These are phyloP conservation scores for Carposina sasakii DNA, from an alignment of 1,140 invertebrate genomes.

Conservation along the genomic window DNA sequence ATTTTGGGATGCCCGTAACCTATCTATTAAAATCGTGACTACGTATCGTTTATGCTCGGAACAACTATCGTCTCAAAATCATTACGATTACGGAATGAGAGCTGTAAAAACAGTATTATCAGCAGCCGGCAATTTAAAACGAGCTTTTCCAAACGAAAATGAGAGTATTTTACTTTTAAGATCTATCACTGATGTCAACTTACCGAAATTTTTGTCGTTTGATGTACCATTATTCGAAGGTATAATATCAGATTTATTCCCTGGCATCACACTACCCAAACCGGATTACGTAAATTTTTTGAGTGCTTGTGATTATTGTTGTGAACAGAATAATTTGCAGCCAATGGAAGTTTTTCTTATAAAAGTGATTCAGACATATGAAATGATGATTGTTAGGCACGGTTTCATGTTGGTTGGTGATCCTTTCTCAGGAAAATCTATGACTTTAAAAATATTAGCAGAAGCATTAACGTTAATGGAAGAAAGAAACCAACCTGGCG, in stretches of 20 bases:
- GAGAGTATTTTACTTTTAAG: slow-evolving; percentile 85
- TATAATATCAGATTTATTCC: slow-evolving; percentile 94
- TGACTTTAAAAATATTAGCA: slow-evolving; percentile 82
- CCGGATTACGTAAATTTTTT: slow-evolving; percentile 82
- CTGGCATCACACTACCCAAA: slow-evolving; percentile 81
- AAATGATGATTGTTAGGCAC: slow-evolving; percentile 94
- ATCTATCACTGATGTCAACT: slow-evolving; percentile 93
- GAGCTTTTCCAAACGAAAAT: slow-evolving; percentile 86
- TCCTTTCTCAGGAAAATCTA: slow-evolving; percentile 87
- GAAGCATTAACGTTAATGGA: slow-evolving; percentile 81
- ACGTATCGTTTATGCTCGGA: slow-evolving; percentile 94
- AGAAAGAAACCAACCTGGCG: slow-evolving; percentile 71
- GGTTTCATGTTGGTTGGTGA: slow-evolving; percentile 96
- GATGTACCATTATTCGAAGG: slow-evolving; percentile 93
- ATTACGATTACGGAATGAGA: slow-evolving; percentile 96
- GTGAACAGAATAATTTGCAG: slow-evolving; percentile 81
- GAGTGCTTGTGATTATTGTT: slow-evolving; percentile 70
- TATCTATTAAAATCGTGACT: slow-evolving; percentile 92
- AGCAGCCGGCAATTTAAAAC: slow-evolving; percentile 90
- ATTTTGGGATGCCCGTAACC: slow-evolving; percentile 88
- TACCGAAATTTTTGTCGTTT: slow-evolving; percentile 92
- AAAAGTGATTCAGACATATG: slow-evolving; percentile 91
- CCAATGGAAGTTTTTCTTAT: slow-evolving; percentile 78
- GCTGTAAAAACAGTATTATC: slow-evolving; percentile 80
- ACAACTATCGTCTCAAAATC: slow-evolving; percentile 93